Base-by-base conservation (phyloP, 2,888 invertebrate species). In the Theodoxus fluviatilis region DNA sequence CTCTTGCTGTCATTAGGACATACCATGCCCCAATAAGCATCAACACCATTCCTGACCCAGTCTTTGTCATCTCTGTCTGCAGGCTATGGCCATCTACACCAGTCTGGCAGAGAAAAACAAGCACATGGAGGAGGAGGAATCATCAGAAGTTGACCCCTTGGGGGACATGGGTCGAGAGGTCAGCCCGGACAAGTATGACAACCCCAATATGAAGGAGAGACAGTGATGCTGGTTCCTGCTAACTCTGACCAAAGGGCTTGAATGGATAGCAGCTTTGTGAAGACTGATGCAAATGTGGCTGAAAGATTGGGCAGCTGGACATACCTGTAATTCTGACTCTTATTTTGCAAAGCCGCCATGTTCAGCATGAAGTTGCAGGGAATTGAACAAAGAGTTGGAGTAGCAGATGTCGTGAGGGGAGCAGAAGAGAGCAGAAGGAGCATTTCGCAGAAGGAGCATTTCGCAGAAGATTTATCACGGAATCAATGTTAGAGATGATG, bases 141-240 rank as follows among this genome's bases (percentile, higher is more conserved):
- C 52, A 18, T 33, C 15, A 25, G 59, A 68, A 22, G n/a, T n/a
- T n/a, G n/a, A n/a, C n/a, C n/a, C n/a, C n/a, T n/a, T n/a, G n/a
- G n/a, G n/a, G n/a, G n/a, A n/a, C n/a, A n/a, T n/a, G n/a, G n/a
- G n/a, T n/a, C n/a, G n/a, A n/a, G n/a, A n/a, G n/a, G n/a, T n/a
- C n/a, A n/a, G n/a, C n/a, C n/a, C n/a, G n/a, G n/a, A n/a, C n/a
- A n/a, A n/a, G n/a, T n/a, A n/a, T n/a, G n/a, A n/a, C n/a, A n/a
- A n/a, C n/a, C n/a, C n/a, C n/a, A n/a, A n/a, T n/a, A n/a, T n/a
- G 98, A 99, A 90, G 98, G 99, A 83, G 98, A 98, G 92, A 87
- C 87, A 75, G 69, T 93, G 89, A 88, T 83, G 76, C 38, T 64
- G n/a, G 15, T 35, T 68, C 28, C 57, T 37, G 15, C 15, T 52